These are phyloP conservation scores for Eupithecia subumbrata DNA, from an alignment of 2,888 invertebrate species.

Conservation along the genomic window DNA sequence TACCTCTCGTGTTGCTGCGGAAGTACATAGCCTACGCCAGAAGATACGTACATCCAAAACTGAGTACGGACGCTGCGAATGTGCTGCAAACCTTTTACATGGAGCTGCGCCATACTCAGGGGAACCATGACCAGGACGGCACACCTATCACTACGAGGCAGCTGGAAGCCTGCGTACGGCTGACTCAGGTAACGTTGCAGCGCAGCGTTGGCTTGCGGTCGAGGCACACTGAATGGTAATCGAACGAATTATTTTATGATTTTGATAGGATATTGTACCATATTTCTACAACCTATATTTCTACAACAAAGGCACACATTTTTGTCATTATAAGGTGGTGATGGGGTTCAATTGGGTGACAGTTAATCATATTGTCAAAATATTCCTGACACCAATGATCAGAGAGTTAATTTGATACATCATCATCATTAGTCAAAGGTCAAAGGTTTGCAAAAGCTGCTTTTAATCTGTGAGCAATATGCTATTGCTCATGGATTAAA, in stretches of 20 bases:
- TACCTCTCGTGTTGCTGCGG: conserved; percentile 90
- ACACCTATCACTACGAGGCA: conserved; percentile 93
- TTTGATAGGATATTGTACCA: background rate
- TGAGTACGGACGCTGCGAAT: conserved; percentile 88
- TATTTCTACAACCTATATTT: background rate
- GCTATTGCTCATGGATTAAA: too few species aligned
- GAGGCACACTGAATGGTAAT: background rate
- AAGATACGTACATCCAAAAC: conserved; percentile 92
- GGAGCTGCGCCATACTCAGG: conserved; percentile 87
- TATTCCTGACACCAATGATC: background rate
- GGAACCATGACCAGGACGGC: conserved; percentile 87
- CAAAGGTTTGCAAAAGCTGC: too few species aligned
- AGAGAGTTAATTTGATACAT: background rate
- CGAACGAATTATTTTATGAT: background rate
- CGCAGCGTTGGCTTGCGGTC: too few species aligned
- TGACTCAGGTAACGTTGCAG: conserved; percentile 90
- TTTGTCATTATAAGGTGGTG: too few species aligned
- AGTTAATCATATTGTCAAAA: background rate
- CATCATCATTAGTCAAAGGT: too few species aligned
- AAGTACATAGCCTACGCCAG: conserved; percentile 97
- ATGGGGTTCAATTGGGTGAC: background rate
- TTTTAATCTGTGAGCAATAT: too few species aligned
- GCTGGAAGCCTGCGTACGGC: conserved; percentile 93
- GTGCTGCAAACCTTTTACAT: conserved; percentile 92
- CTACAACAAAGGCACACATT: background rate